phyloP scores from a whole-genome alignment of 2,797 vertebrate species.

The Echeneis naucrates region DNA sequence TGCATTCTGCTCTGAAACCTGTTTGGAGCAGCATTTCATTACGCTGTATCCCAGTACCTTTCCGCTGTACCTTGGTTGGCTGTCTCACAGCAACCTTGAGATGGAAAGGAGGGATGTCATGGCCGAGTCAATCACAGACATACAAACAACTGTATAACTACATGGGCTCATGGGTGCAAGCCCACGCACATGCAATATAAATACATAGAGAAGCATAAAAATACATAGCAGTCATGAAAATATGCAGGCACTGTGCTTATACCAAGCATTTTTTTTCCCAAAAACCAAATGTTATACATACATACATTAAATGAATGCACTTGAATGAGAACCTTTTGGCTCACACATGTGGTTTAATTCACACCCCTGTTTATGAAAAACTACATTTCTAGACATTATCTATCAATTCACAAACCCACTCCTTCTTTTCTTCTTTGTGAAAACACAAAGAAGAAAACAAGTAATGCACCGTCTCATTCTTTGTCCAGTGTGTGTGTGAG shows the following conservation, averaged over 20 bases:
- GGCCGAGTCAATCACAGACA: slow-evolving; percentile 64
- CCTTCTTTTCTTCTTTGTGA: not conserved
- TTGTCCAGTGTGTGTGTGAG: slow-evolving; percentile 56
- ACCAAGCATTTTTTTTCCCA: slow-evolving; percentile 7
- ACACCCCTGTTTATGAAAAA: not conserved
- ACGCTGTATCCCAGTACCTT: slow-evolving; percentile 41
- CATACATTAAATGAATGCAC: not conserved
- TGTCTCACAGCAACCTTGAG: slow-evolving; percentile 59
- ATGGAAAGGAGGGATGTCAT: slow-evolving; percentile 52
- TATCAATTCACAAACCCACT: not conserved
- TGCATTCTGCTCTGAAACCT: slow-evolving; percentile 54
- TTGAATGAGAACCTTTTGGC: not conserved
- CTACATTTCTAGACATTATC: slow-evolving; percentile 2
- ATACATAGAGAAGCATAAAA: slow-evolving; percentile 33
- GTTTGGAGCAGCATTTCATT: slow-evolving; percentile 59
- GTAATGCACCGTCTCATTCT: slow-evolving; percentile 7
- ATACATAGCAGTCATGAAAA: slow-evolving; percentile 6
- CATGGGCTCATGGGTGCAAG: slow-evolving; percentile 22
- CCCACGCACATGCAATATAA: slow-evolving; percentile 14
- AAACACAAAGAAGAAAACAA: too few species aligned
- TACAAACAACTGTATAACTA: slow-evolving; percentile 19
- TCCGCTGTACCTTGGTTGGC: slow-evolving; percentile 57
- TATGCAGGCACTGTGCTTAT: slow-evolving; percentile 6
- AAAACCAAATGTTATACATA: too few species aligned
- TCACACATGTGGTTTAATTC: not conserved